Evolutionary conservation across 2,113 vertebrate species (phyloP).

Genomic region (Rynchops niger): DNA sequence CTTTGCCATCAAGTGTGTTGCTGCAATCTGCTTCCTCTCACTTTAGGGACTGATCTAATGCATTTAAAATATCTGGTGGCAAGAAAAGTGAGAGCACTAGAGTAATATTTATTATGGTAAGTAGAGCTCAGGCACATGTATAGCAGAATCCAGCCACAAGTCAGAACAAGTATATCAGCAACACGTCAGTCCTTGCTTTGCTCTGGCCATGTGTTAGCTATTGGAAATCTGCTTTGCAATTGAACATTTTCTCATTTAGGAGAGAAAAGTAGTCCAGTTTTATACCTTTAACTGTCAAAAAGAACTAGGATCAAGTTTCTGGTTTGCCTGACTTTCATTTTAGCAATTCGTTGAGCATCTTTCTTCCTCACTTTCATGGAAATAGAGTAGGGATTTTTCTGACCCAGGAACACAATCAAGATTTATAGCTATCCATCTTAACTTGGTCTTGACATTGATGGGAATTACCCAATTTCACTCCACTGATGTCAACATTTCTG

Average conservation of each 20-base stretch:
- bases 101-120: neutral
- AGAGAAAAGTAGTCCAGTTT: neutral
- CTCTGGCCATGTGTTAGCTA: neutral
- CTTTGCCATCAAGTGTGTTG: neutral
- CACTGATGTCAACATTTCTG: neutral
- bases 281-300: neutral
- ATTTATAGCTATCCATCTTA: neutral
- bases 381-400: neutral
- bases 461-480: neutral
- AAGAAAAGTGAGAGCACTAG: neutral
- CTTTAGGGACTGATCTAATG: neutral
- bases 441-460: neutral
- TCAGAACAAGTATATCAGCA: neutral
- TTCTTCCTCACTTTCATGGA: accelerated
- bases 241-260: neutral
- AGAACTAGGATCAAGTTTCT: neutral
- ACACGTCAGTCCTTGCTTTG: neutral
- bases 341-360: neutral
- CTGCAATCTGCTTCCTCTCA: neutral
- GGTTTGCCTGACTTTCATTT: neutral
- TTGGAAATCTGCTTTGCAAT: neutral
- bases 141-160: neutral
- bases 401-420: neutral
- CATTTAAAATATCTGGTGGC: neutral
- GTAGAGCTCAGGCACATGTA: neutral